Evolutionary conservation across 2,797 vertebrate species (phyloP).

Genomic region (Setipinna tenuifilis): DNA sequence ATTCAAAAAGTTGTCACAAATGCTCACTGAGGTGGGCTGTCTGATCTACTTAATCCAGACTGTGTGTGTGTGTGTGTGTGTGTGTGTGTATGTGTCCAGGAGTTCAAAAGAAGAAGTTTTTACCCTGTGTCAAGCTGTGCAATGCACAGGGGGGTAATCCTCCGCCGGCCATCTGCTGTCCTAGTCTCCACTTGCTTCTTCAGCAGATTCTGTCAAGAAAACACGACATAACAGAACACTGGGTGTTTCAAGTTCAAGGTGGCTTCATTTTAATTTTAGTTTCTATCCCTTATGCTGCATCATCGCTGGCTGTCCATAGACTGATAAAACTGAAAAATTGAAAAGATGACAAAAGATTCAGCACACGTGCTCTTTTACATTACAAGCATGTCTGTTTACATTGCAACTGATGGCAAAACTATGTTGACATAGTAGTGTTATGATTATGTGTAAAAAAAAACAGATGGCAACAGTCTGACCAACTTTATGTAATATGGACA

Average conservation of each 20-base stretch:
- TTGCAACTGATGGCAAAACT: not conserved
- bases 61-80: not conserved
- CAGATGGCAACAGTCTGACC: not conserved
- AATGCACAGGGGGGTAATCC: slow-evolving; percentile 97
- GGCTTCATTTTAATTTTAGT: not conserved
- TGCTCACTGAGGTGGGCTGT: not conserved
- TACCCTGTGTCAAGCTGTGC: slow-evolving; percentile 98
- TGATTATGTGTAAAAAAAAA: not conserved
- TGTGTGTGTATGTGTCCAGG: slow-evolving; percentile 1
- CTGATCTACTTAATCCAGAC: not conserved
- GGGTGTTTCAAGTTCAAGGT: not conserved
- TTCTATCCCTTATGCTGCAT: not conserved
- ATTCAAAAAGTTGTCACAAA: not conserved
- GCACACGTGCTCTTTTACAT: not conserved
- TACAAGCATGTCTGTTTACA: not conserved
- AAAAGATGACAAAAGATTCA: not conserved
- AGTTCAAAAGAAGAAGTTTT: slow-evolving; percentile 11
- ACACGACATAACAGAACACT: not conserved
- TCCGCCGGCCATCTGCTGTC: slow-evolving; percentile 91
- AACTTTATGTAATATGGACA: not conserved
- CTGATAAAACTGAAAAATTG: not conserved
- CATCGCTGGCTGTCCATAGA: not conserved
- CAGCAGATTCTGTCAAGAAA: slow-evolving; percentile 85
- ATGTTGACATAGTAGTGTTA: not conserved
- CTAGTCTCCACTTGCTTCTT: slow-evolving; percentile 99